phyloP scores from a whole-genome alignment of 1,140 invertebrate species.

The Drosophila simulans region DNA sequence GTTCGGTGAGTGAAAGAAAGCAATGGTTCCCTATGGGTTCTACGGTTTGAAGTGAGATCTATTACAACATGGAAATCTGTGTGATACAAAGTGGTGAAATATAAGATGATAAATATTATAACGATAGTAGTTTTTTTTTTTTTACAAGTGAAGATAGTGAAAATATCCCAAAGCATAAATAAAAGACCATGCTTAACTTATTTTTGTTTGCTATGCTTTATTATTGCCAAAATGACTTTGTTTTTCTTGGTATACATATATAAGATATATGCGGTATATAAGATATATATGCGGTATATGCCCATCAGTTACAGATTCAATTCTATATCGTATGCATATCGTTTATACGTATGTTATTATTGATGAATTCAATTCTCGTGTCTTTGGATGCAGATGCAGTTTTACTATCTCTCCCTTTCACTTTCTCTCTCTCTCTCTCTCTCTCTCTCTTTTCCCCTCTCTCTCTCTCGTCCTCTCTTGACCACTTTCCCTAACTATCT shows the following conservation, averaged over 20 bases:
- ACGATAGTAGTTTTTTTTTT: no score
- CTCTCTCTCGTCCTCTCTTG: slow-evolving; percentile 16
- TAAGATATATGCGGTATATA: slow-evolving; percentile 50
- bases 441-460: not conserved
- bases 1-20: slow-evolving; percentile 52
- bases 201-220: slow-evolving; percentile 70
- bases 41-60: not conserved
- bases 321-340: slow-evolving; percentile 65
- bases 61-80: not conserved
- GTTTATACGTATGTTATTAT: slow-evolving; percentile 44
- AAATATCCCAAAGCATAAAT: not conserved
- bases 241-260: slow-evolving; percentile 51
- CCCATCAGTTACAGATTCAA: slow-evolving; percentile 67
- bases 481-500: not conserved
- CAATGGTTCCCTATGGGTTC: not conserved
- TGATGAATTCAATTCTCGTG: slow-evolving; percentile 54
- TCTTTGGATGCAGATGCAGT: slow-evolving; percentile 59
- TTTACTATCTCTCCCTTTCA: slow-evolving; percentile 12
- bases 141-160: not conserved
- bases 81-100: not conserved
- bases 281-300: slow-evolving; percentile 54
- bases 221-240: slow-evolving; percentile 77
- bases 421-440: slow-evolving; percentile 9
- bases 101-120: no score
- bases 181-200: slow-evolving; percentile 19